These are phyloP conservation scores for Apamea crenata DNA, from an alignment of 2,888 invertebrate genomes.

Conservation along the genomic window DNA sequence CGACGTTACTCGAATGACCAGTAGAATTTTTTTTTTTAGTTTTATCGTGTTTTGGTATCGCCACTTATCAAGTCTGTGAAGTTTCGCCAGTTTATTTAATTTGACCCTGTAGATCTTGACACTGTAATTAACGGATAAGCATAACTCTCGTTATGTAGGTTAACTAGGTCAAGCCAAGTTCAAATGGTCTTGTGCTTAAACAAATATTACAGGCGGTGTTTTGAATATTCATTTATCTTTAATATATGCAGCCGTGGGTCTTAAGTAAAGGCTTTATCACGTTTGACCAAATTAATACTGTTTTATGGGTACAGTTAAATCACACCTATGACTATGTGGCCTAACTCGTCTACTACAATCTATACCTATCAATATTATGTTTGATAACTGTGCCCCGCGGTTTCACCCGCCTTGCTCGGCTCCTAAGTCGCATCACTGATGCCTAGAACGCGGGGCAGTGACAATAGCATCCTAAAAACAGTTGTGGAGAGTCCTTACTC, in stretches of 20 bases:
- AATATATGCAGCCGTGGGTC: slow-evolving; percentile 20
- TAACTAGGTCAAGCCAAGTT: slow-evolving; percentile 25
- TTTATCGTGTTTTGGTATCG: too few relatives aligned
- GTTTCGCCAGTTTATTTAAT: too few relatives aligned
- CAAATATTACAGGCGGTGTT: slow-evolving; percentile 16
- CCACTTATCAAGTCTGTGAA: too few relatives aligned
- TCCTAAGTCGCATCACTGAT: too few relatives aligned
- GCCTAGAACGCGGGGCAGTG: too few relatives aligned
- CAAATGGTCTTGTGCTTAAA: slow-evolving; percentile 8
- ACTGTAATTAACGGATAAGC: not conserved
- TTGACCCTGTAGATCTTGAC: not conserved
- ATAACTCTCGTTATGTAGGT: not conserved
- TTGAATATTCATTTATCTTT: slow-evolving; percentile 49
- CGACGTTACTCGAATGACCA: too few relatives aligned
- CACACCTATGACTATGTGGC: not conserved
- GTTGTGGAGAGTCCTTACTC: too few relatives aligned
- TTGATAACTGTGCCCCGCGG: too few relatives aligned
- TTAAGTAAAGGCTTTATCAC: slow-evolving; percentile 32
- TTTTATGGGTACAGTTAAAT: not conserved
- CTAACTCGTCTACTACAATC: not conserved
- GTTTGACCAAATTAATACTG: slow-evolving; percentile 18
- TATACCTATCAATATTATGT: not conserved
- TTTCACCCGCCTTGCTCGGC: too few relatives aligned
- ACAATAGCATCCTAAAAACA: too few relatives aligned
- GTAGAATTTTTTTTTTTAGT: too few relatives aligned